A percentile compares a stretch with the other conserved stretches of the same genome.
These are phyloP conservation scores for Paralinhomoeus sp. DNA, from an alignment of 2,888 invertebrate species.

Conservation along the genomic window DNA sequence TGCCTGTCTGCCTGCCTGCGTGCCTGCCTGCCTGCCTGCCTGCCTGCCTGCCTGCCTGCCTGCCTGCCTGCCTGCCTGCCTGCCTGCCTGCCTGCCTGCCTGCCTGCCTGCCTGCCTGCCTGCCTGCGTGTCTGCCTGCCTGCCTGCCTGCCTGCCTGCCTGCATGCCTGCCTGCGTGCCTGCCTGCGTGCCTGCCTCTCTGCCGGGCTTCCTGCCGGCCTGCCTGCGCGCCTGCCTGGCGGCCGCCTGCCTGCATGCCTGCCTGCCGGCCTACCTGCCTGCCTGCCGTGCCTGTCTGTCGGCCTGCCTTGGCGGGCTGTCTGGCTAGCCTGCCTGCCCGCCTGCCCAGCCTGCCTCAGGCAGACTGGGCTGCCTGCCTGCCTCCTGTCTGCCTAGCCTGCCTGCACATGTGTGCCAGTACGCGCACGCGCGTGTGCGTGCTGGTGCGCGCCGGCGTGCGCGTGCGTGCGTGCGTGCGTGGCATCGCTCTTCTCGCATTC, in stretches of 20 bases:
- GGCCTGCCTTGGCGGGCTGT: too few species aligned
- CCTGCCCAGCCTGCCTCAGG: too few species aligned
- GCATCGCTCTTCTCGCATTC: too few species aligned
- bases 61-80: conserved; percentile 2
- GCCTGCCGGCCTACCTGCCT: background rate
- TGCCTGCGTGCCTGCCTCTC: conserved; percentile 3
- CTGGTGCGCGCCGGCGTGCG: too few species aligned
- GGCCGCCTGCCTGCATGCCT: background rate
- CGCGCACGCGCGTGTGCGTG: too few species aligned
- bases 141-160: conserved; percentile 1
- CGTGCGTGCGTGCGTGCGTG: too few species aligned
- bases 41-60: conserved; percentile 1
- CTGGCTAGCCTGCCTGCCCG: conserved; percentile 1
- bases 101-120: conserved; percentile 3
- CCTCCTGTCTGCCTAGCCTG: too few species aligned
- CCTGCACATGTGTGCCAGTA: too few species aligned
- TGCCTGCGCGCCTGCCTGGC: conserved; percentile 2
- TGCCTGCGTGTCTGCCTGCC: conserved; percentile 3
- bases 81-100: conserved; percentile 3
- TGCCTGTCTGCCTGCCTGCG: background rate
- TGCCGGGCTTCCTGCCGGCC: conserved; percentile 1
- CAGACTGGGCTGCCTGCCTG: too few species aligned
- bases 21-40: background rate
- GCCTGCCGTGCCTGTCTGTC: too few species aligned
- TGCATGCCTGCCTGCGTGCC: conserved; percentile 2